Evolutionary conservation across 2,113 vertebrate genomes (phyloP).

Genomic region (Ageneiosus marmoratus): DNA sequence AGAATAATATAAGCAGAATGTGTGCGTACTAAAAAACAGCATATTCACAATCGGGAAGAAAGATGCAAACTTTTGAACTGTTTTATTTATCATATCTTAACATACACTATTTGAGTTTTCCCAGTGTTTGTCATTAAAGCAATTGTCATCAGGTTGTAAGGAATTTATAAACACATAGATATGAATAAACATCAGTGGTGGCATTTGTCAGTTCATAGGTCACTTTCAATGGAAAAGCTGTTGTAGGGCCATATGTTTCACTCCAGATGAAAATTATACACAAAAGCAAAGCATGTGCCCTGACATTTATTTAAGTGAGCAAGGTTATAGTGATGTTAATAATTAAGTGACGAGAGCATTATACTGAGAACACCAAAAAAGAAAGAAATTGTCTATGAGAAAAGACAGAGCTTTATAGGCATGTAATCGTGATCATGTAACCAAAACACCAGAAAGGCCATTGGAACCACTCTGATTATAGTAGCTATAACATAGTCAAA

Average conservation of each 20-base stretch:
- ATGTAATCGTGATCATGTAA: constrained; percentile 29
- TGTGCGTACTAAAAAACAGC: neutral
- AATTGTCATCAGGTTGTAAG: neutral
- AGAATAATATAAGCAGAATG: neutral
- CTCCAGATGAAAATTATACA: neutral
- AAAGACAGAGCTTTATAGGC: constrained; percentile 48
- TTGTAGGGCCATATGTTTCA: neutral
- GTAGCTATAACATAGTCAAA: constrained; percentile 44
- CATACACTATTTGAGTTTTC: neutral
- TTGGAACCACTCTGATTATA: constrained; percentile 42
- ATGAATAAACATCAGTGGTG: neutral
- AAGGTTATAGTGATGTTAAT: constrained; percentile 31
- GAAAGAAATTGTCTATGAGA: constrained; percentile 43
- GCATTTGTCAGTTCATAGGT: neutral
- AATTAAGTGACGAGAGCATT: constrained; percentile 45
- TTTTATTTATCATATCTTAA: neutral
- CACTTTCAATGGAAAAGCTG: neutral
- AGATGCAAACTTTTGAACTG: neutral
- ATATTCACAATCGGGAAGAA: no score
- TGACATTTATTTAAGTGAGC: constrained; percentile 36
- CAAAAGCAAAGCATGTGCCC: constrained; percentile 11
- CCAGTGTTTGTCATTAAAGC: neutral
- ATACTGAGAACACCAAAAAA: constrained; percentile 38
- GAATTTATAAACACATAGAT: neutral
- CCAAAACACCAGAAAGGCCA: constrained; percentile 10